These are phyloP conservation scores for Eufriesea mexicana DNA, from an alignment of 1,140 invertebrate genomes.

Conservation along the genomic window DNA sequence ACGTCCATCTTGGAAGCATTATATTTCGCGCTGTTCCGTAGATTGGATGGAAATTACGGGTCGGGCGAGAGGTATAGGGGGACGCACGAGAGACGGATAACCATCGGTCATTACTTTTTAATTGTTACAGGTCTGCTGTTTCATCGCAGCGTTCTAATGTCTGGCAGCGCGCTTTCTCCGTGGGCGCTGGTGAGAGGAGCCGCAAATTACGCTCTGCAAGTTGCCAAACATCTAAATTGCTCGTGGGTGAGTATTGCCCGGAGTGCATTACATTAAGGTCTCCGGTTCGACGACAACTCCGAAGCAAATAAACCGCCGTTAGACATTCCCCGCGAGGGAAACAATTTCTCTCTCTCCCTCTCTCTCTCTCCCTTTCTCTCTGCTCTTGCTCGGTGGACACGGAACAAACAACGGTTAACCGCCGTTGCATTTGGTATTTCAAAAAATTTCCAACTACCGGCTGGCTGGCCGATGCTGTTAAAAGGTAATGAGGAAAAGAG, in stretches of 20 bases:
- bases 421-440: background rate
- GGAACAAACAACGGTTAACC: background rate
- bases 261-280: conserved; percentile 44
- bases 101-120: conserved; percentile 43
- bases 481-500: background rate
- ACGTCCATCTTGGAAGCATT: too few species aligned
- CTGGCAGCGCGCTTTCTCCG: conserved; percentile 95
- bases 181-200: conserved; percentile 96
- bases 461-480: background rate
- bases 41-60: background rate
- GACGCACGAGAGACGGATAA: background rate
- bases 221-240: conserved; percentile 94
- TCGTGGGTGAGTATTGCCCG: conserved; percentile 84
- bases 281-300: conserved; percentile 30
- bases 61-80: background rate
- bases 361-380: background rate
- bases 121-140: conserved; percentile 90
- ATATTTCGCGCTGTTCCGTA: too few species aligned
- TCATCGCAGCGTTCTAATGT: conserved; percentile 96
- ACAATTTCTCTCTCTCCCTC: background rate
- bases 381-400: background rate
- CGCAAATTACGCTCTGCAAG: conserved; percentile 91
- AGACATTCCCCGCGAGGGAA: conserved; percentile 5
- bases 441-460: background rate
- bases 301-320: conserved; percentile 24